Percentiles rank a stretch among this genome's conserved stretches.
Evolutionary conservation across 1,140 invertebrate genomes (phyloP).

Genomic region (Delia radicum): DNA sequence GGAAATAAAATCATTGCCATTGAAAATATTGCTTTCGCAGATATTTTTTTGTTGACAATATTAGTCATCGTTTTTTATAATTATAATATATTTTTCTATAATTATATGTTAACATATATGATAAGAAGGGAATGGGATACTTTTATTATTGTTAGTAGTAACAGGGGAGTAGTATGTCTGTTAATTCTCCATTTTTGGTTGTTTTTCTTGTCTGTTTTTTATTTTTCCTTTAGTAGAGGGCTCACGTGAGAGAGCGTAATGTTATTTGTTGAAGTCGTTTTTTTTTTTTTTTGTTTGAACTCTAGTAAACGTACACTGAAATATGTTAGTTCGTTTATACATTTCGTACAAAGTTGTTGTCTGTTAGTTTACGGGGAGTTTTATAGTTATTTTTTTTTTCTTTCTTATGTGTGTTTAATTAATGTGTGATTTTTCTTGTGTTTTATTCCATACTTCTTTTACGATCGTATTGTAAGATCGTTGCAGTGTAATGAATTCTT

Average conservation of each 20-base stretch:
- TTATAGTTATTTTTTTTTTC: not conserved
- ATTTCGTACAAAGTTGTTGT: slow-evolving; percentile 12
- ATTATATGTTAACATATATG: not conserved
- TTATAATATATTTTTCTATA: not conserved
- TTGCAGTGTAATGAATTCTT: not conserved
- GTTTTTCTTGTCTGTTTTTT: slow-evolving; percentile 21
- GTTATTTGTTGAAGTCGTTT: slow-evolving; percentile 9
- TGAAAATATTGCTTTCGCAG: not conserved
- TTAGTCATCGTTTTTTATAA: slow-evolving; percentile 17
- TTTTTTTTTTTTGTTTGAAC: slow-evolving; percentile 15
- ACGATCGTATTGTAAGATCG: not conserved
- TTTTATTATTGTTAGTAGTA: not conserved
- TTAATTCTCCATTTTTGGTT: not conserved
- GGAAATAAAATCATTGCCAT: not conserved
- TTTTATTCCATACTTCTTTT: not conserved
- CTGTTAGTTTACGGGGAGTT: slow-evolving; percentile 13
- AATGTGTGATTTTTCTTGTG: not conserved
- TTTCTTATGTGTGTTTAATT: not conserved
- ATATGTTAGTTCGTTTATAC: not conserved
- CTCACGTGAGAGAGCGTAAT: slow-evolving; percentile 9
- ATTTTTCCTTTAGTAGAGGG: slow-evolving; percentile 3
- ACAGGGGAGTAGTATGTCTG: not conserved
- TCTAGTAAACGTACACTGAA: not conserved
- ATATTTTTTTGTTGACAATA: slow-evolving; percentile 15
- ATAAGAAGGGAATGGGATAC: no score